Conservation (phyloP, 2,888 invertebrate genomes). For the Acrocyrtus sp. region DNA sequence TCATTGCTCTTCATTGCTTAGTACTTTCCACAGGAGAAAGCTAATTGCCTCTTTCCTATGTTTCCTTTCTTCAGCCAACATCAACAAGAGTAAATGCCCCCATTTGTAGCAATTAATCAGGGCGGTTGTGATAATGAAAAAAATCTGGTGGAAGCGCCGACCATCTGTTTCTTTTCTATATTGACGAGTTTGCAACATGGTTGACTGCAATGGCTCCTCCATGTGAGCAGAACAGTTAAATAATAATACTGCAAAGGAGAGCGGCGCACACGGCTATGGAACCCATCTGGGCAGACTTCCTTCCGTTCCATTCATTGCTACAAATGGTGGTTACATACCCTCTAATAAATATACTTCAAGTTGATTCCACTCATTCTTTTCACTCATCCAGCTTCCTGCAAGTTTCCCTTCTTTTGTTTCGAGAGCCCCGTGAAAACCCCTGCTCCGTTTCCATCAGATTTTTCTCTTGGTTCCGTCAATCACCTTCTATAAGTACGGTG, state of each 20-base stretch:
- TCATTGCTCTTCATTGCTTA: background rate
- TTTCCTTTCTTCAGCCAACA: conserved; percentile 12
- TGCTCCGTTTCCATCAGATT: background rate
- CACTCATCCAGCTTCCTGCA: conserved; percentile 8
- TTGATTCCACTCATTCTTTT: conserved; percentile 27
- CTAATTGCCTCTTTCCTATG: conserved; percentile 22
- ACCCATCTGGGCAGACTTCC: conserved; percentile 24
- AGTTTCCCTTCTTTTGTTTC: background rate
- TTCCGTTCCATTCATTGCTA: background rate
- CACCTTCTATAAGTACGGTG: background rate
- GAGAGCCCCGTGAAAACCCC: background rate
- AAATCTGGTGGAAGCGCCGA: conserved; percentile 5
- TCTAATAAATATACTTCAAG: conserved; percentile 47
- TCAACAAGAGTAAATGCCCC: conserved; percentile 27
- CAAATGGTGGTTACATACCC: conserved; percentile 31
- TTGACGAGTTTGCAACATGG: conserved; percentile 1
- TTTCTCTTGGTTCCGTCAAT: background rate
- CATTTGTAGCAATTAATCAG: conserved; percentile 48
- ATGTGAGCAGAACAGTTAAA: background rate
- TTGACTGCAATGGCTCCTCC: background rate
- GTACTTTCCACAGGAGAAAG: background rate
- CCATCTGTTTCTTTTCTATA: conserved; percentile 5
- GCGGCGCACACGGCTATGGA: background rate
- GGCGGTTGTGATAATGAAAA: conserved; percentile 26
- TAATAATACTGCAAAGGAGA: background rate